Percentiles rank a stretch among this genome's conserved stretches.
phyloP scores from a whole-genome alignment of 2,888 invertebrate genomes.

The Aspidiotus rigidus region DNA sequence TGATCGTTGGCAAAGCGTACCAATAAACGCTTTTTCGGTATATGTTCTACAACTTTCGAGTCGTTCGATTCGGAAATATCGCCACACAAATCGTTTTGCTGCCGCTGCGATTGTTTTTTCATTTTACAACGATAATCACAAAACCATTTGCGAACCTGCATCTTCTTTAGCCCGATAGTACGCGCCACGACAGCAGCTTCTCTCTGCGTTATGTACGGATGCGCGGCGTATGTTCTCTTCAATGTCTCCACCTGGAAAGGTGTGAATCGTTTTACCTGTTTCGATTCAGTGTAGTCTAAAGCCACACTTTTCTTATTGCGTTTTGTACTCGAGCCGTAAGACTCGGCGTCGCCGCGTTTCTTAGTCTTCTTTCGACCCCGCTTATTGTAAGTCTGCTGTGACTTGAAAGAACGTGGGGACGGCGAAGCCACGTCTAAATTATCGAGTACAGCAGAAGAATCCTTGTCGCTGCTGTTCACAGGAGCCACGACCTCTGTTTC shows the following conservation, averaged over 20 bases:
- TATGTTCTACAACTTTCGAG: not conserved
- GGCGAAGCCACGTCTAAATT: not conserved
- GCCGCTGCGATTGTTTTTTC: conserved; percentile 24
- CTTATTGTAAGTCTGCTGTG: not conserved
- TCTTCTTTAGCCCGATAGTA: conserved; percentile 26
- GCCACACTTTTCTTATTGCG: conserved; percentile 14
- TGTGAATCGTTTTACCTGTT: conserved; percentile 11
- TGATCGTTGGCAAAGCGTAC: not conserved
- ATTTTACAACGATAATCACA: conserved; percentile 28
- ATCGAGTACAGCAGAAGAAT: not conserved
- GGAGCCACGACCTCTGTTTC: not conserved
- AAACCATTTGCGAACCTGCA: conserved; percentile 30
- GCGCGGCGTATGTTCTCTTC: conserved; percentile 21
- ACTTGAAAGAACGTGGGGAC: not conserved
- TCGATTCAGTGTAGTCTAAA: conserved; percentile 1
- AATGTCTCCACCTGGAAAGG: conserved; percentile 27
- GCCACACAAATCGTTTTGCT: not conserved
- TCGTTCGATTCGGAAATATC: not conserved
- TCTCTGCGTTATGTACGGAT: conserved; percentile 30
- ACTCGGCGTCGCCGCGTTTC: not conserved
- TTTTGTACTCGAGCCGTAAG: not conserved
- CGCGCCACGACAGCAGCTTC: conserved; percentile 23
- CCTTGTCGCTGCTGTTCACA: not conserved
- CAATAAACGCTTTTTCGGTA: not conserved
- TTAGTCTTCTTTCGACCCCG: not conserved